phyloP scores from a whole-genome alignment of 2,888 invertebrate genomes.

The Vesta saturnalis region DNA sequence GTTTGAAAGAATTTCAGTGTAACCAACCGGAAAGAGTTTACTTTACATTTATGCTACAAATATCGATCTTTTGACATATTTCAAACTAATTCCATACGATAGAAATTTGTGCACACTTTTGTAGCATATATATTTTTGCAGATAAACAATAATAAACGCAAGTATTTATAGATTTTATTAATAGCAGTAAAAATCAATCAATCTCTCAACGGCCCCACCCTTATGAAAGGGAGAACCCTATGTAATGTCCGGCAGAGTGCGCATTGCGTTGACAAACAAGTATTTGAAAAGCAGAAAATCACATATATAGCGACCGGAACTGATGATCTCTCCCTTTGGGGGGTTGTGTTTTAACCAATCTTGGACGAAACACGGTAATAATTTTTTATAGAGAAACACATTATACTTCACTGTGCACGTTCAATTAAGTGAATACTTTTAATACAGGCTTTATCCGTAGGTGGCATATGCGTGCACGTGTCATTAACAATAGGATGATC shows the following conservation, averaged over 20 bases:
- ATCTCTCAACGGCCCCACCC: constrained; percentile 44
- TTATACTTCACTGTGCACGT: too few relatives aligned
- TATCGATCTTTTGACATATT: too few relatives aligned
- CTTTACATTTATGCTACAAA: too few relatives aligned
- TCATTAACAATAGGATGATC: constrained; percentile 51
- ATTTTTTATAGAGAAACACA: too few relatives aligned
- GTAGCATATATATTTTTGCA: too few relatives aligned
- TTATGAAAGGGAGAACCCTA: constrained; percentile 40
- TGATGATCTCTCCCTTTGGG: constrained; percentile 40
- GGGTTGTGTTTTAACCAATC: background rate
- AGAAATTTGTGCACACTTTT: too few relatives aligned
- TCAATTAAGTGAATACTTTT: too few relatives aligned
- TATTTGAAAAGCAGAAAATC: constrained; percentile 58
- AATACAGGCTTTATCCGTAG: constrained; percentile 45
- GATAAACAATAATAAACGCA: background rate
- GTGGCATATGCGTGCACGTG: constrained; percentile 53
- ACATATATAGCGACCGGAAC: constrained; percentile 47
- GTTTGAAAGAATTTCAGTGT: too few relatives aligned
- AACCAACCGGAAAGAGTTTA: too few relatives aligned
- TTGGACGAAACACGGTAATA: background rate
- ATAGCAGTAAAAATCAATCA: constrained; percentile 48
- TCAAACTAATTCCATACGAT: too few relatives aligned
- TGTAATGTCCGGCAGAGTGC: constrained; percentile 49
- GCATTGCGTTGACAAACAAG: constrained; percentile 57
- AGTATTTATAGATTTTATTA: constrained; percentile 41